Evolutionary conservation across 2,888 invertebrate genomes (phyloP).

Genomic region (Drosophila nr. perissopoda): DNA sequence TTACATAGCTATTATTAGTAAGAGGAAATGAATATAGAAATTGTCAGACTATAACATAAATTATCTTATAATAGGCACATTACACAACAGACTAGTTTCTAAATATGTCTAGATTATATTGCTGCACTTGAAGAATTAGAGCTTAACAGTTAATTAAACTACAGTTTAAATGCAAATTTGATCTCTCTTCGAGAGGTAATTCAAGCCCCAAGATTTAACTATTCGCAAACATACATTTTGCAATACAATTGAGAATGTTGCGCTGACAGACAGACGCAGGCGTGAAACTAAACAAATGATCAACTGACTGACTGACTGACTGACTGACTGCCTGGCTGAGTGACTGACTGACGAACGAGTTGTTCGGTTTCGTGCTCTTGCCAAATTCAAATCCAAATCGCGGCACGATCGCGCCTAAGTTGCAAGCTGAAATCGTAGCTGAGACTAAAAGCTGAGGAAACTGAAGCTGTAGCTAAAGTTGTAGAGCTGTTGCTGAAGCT

Average conservation of each 20-base stretch:
- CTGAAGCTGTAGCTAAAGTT: conserved; percentile 26
- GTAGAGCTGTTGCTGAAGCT: conserved; percentile 17
- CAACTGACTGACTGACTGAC: conserved; percentile 6
- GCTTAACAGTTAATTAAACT: conserved; percentile 10
- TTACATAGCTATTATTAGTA: neutral
- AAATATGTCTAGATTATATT: neutral
- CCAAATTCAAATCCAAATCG: conserved; percentile 79
- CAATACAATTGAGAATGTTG: conserved; percentile 45
- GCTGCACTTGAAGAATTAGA: neutral
- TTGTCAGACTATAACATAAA: neutral
- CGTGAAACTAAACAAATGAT: conserved; percentile 26
- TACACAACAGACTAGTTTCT: neutral
- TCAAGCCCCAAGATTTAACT: conserved; percentile 11
- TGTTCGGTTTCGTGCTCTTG: conserved; percentile 68
- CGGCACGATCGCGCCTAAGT: conserved; percentile 65
- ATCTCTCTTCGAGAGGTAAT: conserved; percentile 21
- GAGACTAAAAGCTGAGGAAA: conserved; percentile 26
- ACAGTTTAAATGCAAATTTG: conserved; percentile 29
- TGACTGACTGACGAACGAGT: conserved; percentile 22
- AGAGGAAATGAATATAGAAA: neutral
- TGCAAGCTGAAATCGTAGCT: conserved; percentile 27
- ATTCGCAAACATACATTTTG: conserved; percentile 26
- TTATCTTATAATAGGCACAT: neutral
- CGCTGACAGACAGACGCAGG: conserved; percentile 11
- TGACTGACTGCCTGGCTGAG: conserved; percentile 22